Evolutionary conservation across 2,113 vertebrate genomes (phyloP).

Genomic region (Calyptomena viridis): DNA sequence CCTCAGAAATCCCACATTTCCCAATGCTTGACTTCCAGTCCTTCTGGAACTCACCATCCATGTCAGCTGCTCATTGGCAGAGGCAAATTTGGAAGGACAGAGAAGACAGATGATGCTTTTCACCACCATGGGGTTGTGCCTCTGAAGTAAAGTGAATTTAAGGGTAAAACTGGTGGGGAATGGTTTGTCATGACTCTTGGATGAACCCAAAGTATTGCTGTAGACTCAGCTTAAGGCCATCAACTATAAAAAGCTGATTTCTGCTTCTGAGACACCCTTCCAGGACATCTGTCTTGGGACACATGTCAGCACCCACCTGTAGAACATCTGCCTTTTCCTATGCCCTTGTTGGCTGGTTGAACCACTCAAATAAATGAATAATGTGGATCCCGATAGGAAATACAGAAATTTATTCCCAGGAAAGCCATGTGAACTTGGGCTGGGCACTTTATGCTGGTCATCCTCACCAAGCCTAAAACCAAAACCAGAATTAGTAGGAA

Average conservation of each 20-base stretch:
- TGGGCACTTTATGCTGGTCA: background rate
- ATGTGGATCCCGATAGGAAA: background rate
- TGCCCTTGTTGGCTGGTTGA: background rate
- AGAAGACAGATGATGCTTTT: background rate
- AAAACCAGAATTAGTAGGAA: background rate
- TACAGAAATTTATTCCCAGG: background rate
- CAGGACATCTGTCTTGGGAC: background rate
- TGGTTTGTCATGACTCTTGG: background rate
- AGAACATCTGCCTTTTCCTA: background rate
- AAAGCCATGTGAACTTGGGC: rapidly evolving
- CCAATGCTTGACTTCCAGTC: background rate
- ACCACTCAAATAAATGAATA: background rate
- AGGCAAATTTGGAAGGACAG: background rate
- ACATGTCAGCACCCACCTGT: background rate
- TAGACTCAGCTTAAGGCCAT: background rate
- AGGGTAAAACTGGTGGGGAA: background rate
- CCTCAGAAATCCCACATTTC: background rate
- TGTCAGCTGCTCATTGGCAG: background rate
- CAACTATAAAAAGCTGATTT: background rate
- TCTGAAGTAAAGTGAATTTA: background rate
- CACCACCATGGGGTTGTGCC: background rate
- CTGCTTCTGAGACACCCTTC: background rate
- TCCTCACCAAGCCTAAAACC: background rate
- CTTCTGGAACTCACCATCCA: background rate
- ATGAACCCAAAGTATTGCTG: background rate